Conservation (phyloP, 2,113 vertebrate genomes). For the Apeltes quadracus region DNA sequence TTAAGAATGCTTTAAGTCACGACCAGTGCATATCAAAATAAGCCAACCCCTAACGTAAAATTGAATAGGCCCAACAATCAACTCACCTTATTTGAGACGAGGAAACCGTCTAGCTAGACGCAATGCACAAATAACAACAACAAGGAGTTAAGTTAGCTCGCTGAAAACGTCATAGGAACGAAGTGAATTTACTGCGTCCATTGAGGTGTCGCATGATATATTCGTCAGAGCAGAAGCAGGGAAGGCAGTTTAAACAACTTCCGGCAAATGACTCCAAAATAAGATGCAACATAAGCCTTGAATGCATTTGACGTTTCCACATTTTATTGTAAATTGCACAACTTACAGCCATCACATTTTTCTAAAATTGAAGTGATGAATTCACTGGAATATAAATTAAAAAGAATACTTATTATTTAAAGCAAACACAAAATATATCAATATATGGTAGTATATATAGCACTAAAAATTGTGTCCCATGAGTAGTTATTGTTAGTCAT, state of each 20-base stretch:
- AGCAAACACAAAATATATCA: not conserved
- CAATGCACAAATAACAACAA: conserved; percentile 3
- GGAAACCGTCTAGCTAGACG: not conserved
- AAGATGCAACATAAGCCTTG: not conserved
- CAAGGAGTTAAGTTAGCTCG: not conserved
- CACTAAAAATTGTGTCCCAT: not conserved
- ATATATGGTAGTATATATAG: not conserved
- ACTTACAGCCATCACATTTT: not conserved
- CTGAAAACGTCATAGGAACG: conserved; percentile 4
- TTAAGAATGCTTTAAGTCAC: not conserved
- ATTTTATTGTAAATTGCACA: conserved; percentile 22
- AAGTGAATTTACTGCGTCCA: not conserved
- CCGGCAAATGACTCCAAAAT: conserved; percentile 24
- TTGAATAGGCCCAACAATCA: not conserved
- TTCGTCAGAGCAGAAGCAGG: conserved; percentile 30
- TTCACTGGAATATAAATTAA: not conserved
- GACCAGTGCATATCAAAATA: not conserved
- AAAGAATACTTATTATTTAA: not conserved
- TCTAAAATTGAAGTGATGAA: not conserved
- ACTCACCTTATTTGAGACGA: conserved; percentile 22
- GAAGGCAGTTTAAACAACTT: not conserved
- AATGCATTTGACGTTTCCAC: not conserved
- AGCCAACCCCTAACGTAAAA: not conserved
- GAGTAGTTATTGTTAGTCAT: too few species aligned
- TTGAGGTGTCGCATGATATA: conserved; percentile 36